Evolutionary conservation across 64 coral and sea anemone species (phyloP).

Genomic region (Exaiptasia diaphana): DNA sequence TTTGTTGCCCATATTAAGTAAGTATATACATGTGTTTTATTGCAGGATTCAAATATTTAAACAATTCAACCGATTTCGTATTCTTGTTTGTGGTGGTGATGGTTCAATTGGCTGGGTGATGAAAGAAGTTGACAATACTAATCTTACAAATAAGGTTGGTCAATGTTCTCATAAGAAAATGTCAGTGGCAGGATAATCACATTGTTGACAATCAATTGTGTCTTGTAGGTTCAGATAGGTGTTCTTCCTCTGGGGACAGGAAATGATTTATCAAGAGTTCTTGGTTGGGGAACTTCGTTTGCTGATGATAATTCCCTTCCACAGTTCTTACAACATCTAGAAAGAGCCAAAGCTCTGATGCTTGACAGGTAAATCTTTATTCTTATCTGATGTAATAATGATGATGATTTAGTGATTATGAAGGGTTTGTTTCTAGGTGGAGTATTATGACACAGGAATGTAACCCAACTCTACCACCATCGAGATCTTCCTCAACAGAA

Average conservation of each 20-base stretch:
- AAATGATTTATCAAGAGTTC: slow-evolving; percentile 90
- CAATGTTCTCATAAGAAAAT: neutral
- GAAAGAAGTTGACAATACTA: slow-evolving; percentile 93
- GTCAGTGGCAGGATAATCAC: neutral
- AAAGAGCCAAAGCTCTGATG: slow-evolving; percentile 88
- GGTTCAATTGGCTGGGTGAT: slow-evolving; percentile 99
- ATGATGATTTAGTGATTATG: neutral
- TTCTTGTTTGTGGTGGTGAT: slow-evolving; percentile 95
- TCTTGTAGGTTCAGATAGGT: slow-evolving; percentile 78
- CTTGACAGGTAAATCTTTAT: slow-evolving; percentile 70
- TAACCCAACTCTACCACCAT: slow-evolving; percentile 22
- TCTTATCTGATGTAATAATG: no score
- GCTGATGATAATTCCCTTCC: slow-evolving; percentile 76
- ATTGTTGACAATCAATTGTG: neutral
- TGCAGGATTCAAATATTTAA: slow-evolving; percentile 74
- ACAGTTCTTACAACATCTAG: slow-evolving; percentile 86
- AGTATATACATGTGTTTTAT: slow-evolving; percentile 26
- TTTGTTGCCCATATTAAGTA: no score
- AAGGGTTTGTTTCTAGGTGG: slow-evolving; percentile 61
- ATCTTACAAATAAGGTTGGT: slow-evolving; percentile 53
- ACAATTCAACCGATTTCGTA: slow-evolving; percentile 88
- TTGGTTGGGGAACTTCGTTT: slow-evolving; percentile 92
- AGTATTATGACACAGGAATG: slow-evolving; percentile 93
- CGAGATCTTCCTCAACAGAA: slow-evolving; percentile 66
- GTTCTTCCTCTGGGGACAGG: slow-evolving; percentile 96